Percentiles rank a stretch among this genome's conserved stretches.
Evolutionary conservation across 2,888 invertebrate species (phyloP).

Genomic region (Villa cingulata): DNA sequence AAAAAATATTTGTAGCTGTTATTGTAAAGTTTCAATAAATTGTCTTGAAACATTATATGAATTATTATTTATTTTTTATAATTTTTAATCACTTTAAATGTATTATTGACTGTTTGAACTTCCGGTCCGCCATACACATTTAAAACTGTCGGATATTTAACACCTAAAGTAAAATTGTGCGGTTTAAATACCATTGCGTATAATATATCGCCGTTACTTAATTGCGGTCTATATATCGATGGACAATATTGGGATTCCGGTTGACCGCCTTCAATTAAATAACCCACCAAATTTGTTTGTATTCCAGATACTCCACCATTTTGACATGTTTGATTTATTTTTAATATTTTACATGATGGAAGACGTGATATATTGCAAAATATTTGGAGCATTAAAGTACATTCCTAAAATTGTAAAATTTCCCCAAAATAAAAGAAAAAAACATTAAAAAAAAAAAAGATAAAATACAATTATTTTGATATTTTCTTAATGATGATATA

Average conservation of each 20-base stretch:
- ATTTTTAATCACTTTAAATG: slow-evolving; percentile 58
- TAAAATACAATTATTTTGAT: background rate
- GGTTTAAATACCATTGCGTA: slow-evolving; percentile 88
- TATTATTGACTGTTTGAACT: slow-evolving; percentile 93
- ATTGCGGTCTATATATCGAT: slow-evolving; percentile 55
- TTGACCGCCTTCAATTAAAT: slow-evolving; percentile 49
- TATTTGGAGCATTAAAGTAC: slow-evolving; percentile 67
- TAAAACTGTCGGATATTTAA: slow-evolving; percentile 79
- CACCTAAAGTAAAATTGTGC: slow-evolving; percentile 45
- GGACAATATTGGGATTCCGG: slow-evolving; percentile 52
- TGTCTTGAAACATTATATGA: no score
- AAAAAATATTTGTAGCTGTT: background rate
- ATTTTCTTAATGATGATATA: no score
- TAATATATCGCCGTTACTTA: slow-evolving; percentile 54
- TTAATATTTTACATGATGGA: slow-evolving; percentile 65
- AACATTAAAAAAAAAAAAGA: background rate
- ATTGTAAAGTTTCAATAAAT: background rate
- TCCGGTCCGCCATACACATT: slow-evolving; percentile 98
- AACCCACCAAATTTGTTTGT: slow-evolving; percentile 53
- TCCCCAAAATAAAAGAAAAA: slow-evolving; percentile 7
- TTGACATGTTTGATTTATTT: slow-evolving; percentile 45
- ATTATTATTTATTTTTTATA: background rate
- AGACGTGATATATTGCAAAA: slow-evolving; percentile 70
- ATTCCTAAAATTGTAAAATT: slow-evolving; percentile 42
- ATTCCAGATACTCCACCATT: slow-evolving; percentile 57